Evolutionary conservation across 35 echinoderm and acorn worm genomes (phyloP).

Genomic region (Ophioderma brevispina): DNA sequence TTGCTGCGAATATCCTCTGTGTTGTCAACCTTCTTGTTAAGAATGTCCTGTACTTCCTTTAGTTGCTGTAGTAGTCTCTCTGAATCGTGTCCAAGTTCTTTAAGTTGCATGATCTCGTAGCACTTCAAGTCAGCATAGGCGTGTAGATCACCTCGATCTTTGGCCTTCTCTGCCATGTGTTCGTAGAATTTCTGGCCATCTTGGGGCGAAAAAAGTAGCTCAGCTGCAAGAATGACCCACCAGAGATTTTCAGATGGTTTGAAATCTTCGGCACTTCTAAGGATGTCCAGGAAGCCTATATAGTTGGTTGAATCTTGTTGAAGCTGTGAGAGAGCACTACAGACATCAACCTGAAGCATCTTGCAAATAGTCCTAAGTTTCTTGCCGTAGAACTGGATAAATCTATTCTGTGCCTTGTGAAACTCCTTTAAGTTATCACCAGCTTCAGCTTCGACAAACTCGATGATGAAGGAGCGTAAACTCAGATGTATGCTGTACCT

Average conservation of each 20-base stretch:
- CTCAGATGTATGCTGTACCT: neutral
- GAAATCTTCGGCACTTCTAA: neutral
- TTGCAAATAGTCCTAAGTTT: neutral
- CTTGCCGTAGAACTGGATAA: neutral
- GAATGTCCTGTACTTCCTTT: neutral
- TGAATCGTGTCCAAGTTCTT: neutral
- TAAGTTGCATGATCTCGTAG: neutral
- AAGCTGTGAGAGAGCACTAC: neutral
- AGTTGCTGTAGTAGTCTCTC: neutral
- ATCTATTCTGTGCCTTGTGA: neutral
- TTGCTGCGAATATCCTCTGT: neutral
- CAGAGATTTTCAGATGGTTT: neutral
- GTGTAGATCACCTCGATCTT: neutral
- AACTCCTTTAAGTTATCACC: neutral
- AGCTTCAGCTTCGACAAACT: neutral
- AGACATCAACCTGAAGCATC: neutral
- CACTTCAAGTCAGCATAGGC: neutral
- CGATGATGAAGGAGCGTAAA: neutral
- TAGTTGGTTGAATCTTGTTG: neutral
- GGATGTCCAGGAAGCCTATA: neutral
- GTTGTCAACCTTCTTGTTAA: neutral
- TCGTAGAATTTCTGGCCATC: neutral
- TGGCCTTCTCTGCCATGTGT: neutral
- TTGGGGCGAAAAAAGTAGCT: neutral
- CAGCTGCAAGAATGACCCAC: neutral